Evolutionary conservation across 2,888 invertebrate species (phyloP).

Genomic region (Synergus japonicus): DNA sequence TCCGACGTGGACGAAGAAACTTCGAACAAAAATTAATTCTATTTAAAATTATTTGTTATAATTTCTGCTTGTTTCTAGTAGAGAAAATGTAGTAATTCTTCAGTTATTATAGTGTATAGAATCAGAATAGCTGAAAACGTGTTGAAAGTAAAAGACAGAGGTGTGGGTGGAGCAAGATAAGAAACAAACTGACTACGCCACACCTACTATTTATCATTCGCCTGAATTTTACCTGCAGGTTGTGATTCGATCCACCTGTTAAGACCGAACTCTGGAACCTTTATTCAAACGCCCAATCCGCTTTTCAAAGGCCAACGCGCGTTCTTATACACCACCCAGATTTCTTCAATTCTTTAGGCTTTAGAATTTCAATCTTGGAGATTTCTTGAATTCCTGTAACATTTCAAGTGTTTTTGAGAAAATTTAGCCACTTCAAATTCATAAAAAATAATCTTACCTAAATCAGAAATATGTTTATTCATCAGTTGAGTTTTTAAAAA

Average conservation of each 20-base stretch:
- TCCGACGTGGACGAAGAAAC: no score
- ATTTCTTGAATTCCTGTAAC: neutral
- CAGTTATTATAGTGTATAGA: neutral
- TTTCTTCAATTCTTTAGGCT: neutral
- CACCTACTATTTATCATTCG: constrained; percentile 39
- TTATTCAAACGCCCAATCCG: neutral
- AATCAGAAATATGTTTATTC: no score
- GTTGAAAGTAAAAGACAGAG: neutral
- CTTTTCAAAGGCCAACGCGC: neutral
- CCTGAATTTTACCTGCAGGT: constrained; percentile 1
- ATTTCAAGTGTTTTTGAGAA: neutral
- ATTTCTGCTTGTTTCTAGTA: no score
- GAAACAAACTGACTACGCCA: constrained; percentile 8
- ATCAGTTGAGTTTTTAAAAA: no score
- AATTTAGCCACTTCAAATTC: neutral
- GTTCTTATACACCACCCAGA: neutral
- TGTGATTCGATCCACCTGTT: constrained; percentile 21
- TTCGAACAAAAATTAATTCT: no score
- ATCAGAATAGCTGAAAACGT: neutral
- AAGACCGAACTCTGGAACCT: neutral
- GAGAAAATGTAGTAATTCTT: no score
- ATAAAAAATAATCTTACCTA: neutral
- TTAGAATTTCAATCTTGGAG: neutral
- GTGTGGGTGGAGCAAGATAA: constrained; percentile 31
- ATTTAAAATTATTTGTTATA: no score